Evolutionary conservation across 1,140 invertebrate genomes (phyloP), one percentile per base, ranked within the genome.

Genomic region (Eciton burchellii): DNA sequence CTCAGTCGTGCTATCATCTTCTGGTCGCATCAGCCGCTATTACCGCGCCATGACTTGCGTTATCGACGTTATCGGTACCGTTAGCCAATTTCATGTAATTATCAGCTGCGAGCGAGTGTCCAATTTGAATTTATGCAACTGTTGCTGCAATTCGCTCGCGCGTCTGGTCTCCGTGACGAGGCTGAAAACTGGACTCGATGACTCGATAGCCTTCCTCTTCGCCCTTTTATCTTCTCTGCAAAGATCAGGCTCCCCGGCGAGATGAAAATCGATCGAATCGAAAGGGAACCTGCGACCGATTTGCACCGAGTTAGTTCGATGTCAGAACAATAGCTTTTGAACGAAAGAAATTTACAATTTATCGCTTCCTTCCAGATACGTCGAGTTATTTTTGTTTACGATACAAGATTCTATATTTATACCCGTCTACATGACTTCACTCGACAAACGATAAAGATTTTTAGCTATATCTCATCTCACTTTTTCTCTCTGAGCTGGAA

Each of bases 41-140:
- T 66, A 65, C 47, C 0, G 24, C 19, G 73, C n/a, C n/a, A 77
- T 77, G 73, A 77, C 35, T 77, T 54, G 73, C 14, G 73, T 63
- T 77, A 77, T 66, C 72, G 43, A 74, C 57, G 19, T 74, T 62
- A 74, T 74, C 35, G 35, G 16, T 77, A 24, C 73, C 73, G 62
- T 77, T 77, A 77, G 19, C 5, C 47, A 77, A 68, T 77, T 54
- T 77, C 26, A 66, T 54, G 24, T 26, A 66, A 66, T 65, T 68
- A 77, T 66, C 45, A 54, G 66, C 62, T 52, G 35, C 49, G n/a
- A 14, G 3, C 45, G n/a, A 77, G 63, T 63, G 63, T 35, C 8
- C 26, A 49, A 57, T 74, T 60, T 74, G 19, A 26, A 74, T 74
- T 63, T 74, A 49, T 43, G 45, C 45, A 49, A 35, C 26, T 35